A percentile compares a stretch with the other conserved stretches of the same genome.
Conservation (phyloP, 2,113 vertebrate species). For the Notarius lentiginosus region DNA sequence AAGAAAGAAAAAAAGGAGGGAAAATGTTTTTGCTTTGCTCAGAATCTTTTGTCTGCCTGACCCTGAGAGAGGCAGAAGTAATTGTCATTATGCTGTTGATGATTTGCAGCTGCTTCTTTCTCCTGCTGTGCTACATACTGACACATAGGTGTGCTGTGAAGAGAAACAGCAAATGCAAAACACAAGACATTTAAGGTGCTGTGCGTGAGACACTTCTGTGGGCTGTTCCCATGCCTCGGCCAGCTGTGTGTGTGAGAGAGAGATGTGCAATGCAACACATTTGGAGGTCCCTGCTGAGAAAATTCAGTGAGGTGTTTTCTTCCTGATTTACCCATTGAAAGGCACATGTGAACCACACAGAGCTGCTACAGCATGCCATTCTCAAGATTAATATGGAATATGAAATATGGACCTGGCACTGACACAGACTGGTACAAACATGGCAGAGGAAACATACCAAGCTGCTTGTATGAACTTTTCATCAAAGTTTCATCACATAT, state of each 20-base stretch:
- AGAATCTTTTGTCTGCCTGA: constrained; percentile 1
- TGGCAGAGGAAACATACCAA: not conserved
- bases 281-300: constrained; percentile 14
- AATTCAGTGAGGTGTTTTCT: constrained; percentile 24
- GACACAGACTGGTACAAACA: not conserved
- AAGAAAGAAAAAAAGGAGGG: not conserved
- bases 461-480: not conserved
- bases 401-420: constrained; percentile 13
- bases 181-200: not conserved
- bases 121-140: not conserved
- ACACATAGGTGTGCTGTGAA: not conserved
- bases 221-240: not conserved
- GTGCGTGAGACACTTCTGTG: not conserved
- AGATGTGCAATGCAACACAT: constrained; percentile 19
- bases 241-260: constrained; percentile 19
- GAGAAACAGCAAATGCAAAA: not conserved
- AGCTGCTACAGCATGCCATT: constrained; percentile 14
- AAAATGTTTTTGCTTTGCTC: not conserved
- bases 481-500: constrained; percentile 26
- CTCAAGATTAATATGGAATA: constrained; percentile 27
- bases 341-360: constrained; percentile 6
- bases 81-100: constrained; percentile 1
- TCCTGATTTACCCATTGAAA: constrained; percentile 30
- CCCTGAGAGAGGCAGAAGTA: not conserved
- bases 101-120: constrained; percentile 3